These are phyloP conservation scores for Porites evermanni DNA, from an alignment of 92 coral and sea anemone species.

Conservation along the genomic window DNA sequence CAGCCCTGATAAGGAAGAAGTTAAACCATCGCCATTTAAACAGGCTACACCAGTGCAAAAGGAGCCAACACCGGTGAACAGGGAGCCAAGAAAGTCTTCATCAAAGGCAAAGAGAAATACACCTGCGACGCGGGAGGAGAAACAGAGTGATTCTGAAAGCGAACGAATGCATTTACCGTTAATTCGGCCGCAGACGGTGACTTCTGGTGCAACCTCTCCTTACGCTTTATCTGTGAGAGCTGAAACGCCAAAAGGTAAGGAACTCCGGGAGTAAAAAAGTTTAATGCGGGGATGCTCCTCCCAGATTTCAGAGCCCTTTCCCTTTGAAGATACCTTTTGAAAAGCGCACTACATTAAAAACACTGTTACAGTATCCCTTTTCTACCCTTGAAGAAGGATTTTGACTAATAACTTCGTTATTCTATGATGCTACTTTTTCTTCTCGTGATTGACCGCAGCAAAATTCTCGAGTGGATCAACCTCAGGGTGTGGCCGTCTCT, in stretches of 20 bases:
- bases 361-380: too few species aligned
- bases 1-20: constrained; percentile 19
- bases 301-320: too few species aligned
- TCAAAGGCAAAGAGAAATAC: constrained; percentile 26
- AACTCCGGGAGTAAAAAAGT: too few species aligned
- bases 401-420: too few species aligned
- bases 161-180: constrained; percentile 23
- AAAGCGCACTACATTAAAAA: too few species aligned
- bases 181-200: constrained; percentile 24
- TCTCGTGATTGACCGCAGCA: too few species aligned
- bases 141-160: constrained; percentile 27
- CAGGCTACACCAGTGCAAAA: background rate
- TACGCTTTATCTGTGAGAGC: constrained; percentile 23
- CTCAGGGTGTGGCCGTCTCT: too few species aligned
- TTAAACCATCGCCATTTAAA: background rate
- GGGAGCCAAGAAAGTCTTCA: constrained; percentile 19
- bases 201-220: constrained; percentile 14
- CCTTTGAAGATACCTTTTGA: too few species aligned
- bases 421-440: too few species aligned
- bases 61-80: background rate
- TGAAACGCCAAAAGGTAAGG: constrained; percentile 25
- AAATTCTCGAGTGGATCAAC: too few species aligned
- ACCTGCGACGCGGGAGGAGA: constrained; percentile 22
- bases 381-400: too few species aligned
- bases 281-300: too few species aligned